A percentile compares a stretch with the other conserved stretches of the same genome.
These are phyloP conservation scores for Steromphala cineraria DNA, from an alignment of 2,888 invertebrate genomes.

Conservation along the genomic window DNA sequence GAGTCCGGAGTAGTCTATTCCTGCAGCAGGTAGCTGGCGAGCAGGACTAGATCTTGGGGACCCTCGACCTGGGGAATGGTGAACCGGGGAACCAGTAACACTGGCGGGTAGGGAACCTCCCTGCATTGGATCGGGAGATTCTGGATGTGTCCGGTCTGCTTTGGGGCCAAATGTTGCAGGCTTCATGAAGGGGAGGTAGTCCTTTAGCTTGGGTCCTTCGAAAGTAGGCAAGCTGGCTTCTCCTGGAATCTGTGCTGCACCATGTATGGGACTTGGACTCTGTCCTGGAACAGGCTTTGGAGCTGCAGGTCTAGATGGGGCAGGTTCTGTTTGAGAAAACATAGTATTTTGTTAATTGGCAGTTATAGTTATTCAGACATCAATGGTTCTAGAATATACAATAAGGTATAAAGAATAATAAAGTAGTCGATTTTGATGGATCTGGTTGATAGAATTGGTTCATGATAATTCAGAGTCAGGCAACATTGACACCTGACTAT, in stretches of 20 bases:
- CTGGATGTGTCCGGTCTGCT: conserved; percentile 38
- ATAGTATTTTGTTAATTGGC: background rate
- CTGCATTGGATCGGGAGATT: conserved; percentile 24
- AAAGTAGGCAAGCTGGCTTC: conserved; percentile 45
- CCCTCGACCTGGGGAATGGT: conserved; percentile 27
- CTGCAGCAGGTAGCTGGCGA: background rate
- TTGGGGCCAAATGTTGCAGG: conserved; percentile 72
- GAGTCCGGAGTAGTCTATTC: conserved; percentile 1
- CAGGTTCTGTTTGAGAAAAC: conserved; percentile 35
- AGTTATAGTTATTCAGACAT: background rate
- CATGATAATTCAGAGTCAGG: too few species aligned
- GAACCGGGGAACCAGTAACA: conserved; percentile 47
- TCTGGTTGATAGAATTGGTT: too few species aligned
- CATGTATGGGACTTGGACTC: background rate
- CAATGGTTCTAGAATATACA: background rate
- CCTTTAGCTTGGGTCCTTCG: conserved; percentile 86
- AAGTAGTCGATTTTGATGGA: too few species aligned
- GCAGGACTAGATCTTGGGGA: conserved; percentile 29
- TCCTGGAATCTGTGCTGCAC: background rate
- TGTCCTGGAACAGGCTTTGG: conserved; percentile 53
- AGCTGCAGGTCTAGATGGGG: conserved; percentile 62
- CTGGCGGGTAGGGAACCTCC: conserved; percentile 47
- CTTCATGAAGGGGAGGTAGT: conserved; percentile 89
- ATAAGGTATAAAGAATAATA: too few species aligned
- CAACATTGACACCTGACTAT: too few species aligned